These are phyloP conservation scores for Eulithis prunata DNA, from an alignment of 2,888 invertebrate genomes.

Conservation along the genomic window DNA sequence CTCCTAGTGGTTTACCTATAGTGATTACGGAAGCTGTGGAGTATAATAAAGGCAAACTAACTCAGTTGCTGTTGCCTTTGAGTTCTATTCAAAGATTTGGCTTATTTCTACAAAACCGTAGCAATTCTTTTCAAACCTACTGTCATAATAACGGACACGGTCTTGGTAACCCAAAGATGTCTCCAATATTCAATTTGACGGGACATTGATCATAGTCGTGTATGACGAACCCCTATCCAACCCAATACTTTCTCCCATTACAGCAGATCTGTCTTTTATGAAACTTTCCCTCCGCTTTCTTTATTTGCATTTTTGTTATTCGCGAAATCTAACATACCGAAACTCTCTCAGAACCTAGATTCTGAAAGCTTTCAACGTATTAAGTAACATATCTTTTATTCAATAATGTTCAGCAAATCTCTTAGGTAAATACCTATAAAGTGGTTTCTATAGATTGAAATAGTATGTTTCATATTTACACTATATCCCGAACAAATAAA, in stretches of 20 bases:
- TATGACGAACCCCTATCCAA: conserved; percentile 60
- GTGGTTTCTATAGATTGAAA: conserved; percentile 17
- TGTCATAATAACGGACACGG: conserved; percentile 33
- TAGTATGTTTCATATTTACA: conserved; percentile 25
- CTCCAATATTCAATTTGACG: conserved; percentile 72
- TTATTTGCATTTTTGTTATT: conserved; percentile 46
- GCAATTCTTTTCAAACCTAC: conserved; percentile 23
- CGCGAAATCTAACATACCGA: background rate
- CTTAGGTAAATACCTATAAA: conserved; percentile 1
- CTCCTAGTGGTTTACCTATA: too few relatives aligned
- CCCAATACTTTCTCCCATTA: conserved; percentile 57
- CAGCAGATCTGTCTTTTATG: conserved; percentile 49
- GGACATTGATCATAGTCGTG: conserved; percentile 70
- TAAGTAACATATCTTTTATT: conserved; percentile 14
- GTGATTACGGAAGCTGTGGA: too few relatives aligned
- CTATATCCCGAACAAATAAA: conserved; percentile 20
- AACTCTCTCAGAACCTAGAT: conserved; percentile 9
- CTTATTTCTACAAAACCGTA: conserved; percentile 19
- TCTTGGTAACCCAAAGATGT: conserved; percentile 46
- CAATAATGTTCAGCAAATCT: conserved; percentile 15
- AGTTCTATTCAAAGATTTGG: conserved; percentile 10
- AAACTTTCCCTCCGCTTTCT: conserved; percentile 43
- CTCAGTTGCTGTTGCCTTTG: too few relatives aligned
- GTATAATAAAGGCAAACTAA: too few relatives aligned
- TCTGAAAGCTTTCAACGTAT: conserved; percentile 16